Conservation (phyloP, 1,140 invertebrate species). For the Drosophila cardini region DNA sequence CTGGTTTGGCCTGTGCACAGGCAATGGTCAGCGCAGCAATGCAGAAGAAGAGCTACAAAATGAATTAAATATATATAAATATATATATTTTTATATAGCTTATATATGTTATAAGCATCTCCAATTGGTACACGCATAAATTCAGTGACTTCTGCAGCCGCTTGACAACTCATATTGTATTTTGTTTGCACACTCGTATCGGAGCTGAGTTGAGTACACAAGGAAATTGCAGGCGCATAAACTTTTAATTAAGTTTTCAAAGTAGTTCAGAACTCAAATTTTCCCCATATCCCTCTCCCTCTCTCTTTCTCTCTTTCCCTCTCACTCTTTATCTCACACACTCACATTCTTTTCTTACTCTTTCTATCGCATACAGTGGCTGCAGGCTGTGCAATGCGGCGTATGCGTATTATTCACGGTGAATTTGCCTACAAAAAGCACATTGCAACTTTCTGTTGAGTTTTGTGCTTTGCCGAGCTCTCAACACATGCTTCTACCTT, state of each 20-base stretch:
- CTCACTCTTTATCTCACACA: not conserved
- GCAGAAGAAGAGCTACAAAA: slow-evolving; percentile 73
- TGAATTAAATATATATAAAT: not conserved
- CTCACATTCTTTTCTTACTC: slow-evolving; percentile 5
- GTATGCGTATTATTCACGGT: slow-evolving; percentile 28
- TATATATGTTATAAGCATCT: not conserved
- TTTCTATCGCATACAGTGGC: not conserved
- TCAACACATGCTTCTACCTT: slow-evolving; percentile 10
- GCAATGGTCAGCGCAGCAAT: slow-evolving; percentile 71
- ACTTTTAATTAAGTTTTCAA: slow-evolving; percentile 81
- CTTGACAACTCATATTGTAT: slow-evolving; percentile 50
- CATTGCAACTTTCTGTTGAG: slow-evolving; percentile 4
- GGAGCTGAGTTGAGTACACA: not conserved
- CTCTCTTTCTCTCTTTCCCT: not conserved
- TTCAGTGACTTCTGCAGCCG: not conserved
- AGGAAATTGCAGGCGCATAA: slow-evolving; percentile 72
- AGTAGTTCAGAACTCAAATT: slow-evolving; percentile 47
- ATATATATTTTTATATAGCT: not conserved
- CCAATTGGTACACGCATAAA: slow-evolving; percentile 5
- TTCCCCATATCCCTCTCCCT: not conserved
- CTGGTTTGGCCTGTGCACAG: slow-evolving; percentile 74
- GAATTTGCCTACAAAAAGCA: slow-evolving; percentile 9
- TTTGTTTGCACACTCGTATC: slow-evolving; percentile 45
- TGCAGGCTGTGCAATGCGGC: slow-evolving; percentile 29
- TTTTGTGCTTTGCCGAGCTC: not conserved